A percentile compares a stretch with the other conserved stretches of the same genome.
Conservation (phyloP, 2,113 vertebrate species). For the Origma solitaria region DNA sequence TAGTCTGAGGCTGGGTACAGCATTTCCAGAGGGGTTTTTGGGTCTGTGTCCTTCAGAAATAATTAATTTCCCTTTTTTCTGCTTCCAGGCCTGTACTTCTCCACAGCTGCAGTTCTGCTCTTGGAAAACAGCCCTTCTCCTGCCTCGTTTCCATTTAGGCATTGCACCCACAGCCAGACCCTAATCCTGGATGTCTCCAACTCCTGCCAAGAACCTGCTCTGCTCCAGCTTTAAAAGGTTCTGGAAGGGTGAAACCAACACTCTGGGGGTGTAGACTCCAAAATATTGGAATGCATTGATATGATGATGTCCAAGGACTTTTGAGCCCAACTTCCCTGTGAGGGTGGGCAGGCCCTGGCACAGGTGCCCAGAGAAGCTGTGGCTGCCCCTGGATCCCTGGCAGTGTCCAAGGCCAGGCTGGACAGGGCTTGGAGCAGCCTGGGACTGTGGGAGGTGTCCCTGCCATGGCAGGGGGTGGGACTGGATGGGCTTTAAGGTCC, state of each 20-base stretch:
- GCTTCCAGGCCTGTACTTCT: not conserved
- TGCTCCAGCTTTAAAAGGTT: not conserved
- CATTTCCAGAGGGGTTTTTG: slow-evolving; percentile 19
- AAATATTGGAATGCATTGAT: not conserved
- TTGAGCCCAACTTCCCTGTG: not conserved
- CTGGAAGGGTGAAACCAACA: not conserved
- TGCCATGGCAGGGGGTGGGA: fast-evolving
- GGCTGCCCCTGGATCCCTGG: not conserved
- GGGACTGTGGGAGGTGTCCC: fast-evolving
- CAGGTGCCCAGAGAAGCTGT: not conserved
- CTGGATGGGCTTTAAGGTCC: not conserved
- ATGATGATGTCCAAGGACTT: not conserved
- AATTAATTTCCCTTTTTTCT: not conserved
- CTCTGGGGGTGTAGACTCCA: not conserved
- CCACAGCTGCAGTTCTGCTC: not conserved
- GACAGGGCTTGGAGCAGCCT: fast-evolving
- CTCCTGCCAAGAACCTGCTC: not conserved
- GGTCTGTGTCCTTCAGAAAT: not conserved
- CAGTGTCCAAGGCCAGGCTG: not conserved
- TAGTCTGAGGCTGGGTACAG: not conserved
- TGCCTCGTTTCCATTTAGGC: not conserved
- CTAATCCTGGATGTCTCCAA: not conserved
- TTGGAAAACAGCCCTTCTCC: not conserved
- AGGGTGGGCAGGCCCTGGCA: fast-evolving
- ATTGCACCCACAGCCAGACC: not conserved